These are phyloP conservation scores for Euphonia xanthogaster DNA, from an alignment of 2,797 vertebrate genomes.

Conservation along the genomic window DNA sequence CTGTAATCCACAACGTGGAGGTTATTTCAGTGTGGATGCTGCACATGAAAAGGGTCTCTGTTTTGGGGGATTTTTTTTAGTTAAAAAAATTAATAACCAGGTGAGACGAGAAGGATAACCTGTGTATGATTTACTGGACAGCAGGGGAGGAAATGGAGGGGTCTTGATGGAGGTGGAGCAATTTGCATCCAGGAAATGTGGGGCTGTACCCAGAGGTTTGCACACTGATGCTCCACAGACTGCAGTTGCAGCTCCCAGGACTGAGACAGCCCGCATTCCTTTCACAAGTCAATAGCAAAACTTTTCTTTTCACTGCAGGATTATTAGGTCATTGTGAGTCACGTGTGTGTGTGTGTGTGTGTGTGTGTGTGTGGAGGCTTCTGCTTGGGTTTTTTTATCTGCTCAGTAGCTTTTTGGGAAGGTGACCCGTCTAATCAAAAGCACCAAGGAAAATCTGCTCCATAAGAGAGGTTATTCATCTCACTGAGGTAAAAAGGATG, in stretches of 20 bases:
- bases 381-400: not conserved
- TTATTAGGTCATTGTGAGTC: not conserved
- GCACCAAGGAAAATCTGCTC: not conserved
- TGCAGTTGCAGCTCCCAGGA: not conserved
- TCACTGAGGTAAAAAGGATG: not conserved
- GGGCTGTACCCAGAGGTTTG: not conserved
- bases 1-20: not conserved
- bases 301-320: not conserved
- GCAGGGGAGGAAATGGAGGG: not conserved
- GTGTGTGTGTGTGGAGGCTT: not conserved
- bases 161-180: not conserved
- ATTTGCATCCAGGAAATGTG: not conserved
- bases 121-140: not conserved
- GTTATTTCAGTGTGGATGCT: slow-evolving; percentile 2
- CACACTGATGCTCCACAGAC: not conserved
- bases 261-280: rapidly evolving
- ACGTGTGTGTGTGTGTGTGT: not conserved
- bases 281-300: not conserved
- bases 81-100: not conserved
- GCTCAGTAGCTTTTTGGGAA: not conserved
- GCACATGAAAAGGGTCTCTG: not conserved
- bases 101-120: not conserved
- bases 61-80: not conserved
- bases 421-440: not conserved
- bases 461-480: not conserved